phyloP scores from a whole-genome alignment of 2,888 invertebrate genomes.

The Ichneumoninae sp. region DNA sequence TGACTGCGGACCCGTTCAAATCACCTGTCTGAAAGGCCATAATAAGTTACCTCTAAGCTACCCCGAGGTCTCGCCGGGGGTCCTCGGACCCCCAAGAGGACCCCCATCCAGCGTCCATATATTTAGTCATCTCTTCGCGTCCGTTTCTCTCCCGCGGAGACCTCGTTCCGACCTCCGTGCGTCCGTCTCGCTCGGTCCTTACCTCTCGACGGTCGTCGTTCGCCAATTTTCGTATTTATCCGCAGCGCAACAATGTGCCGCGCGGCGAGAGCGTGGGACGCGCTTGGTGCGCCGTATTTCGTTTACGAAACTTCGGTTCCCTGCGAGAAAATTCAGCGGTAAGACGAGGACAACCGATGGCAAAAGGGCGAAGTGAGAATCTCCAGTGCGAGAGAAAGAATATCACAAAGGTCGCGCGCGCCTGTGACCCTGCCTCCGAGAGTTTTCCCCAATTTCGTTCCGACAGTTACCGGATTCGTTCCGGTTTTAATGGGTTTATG shows the following conservation, averaged over 20 bases:
- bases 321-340: constrained; percentile 25
- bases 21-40: constrained; percentile 68
- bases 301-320: constrained; percentile 4
- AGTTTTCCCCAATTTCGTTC: constrained; percentile 76
- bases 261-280: constrained; percentile 5
- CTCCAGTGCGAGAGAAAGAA: constrained; percentile 50
- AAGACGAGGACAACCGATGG: constrained; percentile 7
- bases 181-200: constrained; percentile 14
- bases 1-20: constrained; percentile 47
- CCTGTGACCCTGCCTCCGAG: constrained; percentile 43
- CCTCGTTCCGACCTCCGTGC: constrained; percentile 22
- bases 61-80: constrained; percentile 40
- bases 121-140: constrained; percentile 66
- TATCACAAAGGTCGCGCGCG: constrained; percentile 72
- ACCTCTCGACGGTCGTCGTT: constrained; percentile 60
- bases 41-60: constrained; percentile 57
- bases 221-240: constrained; percentile 65
- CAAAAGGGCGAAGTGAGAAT: constrained; percentile 31
- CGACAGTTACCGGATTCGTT: constrained; percentile 78
- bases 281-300: constrained; percentile 1
- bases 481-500: constrained; percentile 82
- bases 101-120: constrained; percentile 67
- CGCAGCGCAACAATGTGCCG: constrained; percentile 63
- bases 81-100: constrained; percentile 20
- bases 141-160: constrained; percentile 41